A percentile compares a stretch with the other conserved stretches of the same genome.
These are phyloP conservation scores for Hydrophis major DNA, from an alignment of 2,797 vertebrate genomes.

Conservation along the genomic window DNA sequence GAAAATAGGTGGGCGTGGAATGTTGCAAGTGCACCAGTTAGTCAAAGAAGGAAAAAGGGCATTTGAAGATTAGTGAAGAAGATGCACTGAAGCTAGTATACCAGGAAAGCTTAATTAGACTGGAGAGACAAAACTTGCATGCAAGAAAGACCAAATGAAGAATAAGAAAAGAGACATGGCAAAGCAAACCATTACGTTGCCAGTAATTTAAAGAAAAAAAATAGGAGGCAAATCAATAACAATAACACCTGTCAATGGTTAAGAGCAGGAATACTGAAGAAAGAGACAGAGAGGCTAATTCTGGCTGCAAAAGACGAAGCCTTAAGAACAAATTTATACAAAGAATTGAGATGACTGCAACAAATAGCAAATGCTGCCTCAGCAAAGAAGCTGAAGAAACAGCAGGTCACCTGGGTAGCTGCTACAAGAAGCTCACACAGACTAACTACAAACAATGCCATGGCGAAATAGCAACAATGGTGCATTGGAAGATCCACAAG, in stretches of 20 bases:
- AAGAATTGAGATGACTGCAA: not conserved
- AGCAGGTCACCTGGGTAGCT: not conserved
- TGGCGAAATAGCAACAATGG: no score
- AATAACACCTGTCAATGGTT: not conserved
- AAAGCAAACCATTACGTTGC: not conserved
- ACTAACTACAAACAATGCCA: not conserved
- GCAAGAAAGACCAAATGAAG: not conserved
- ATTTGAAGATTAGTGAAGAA: not conserved
- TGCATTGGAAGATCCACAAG: no score
- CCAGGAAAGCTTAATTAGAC: not conserved
- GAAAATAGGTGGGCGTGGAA: not conserved
- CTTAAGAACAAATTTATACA: not conserved
- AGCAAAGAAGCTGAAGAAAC: not conserved
- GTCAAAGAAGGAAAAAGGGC: not conserved
- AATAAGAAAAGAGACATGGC: not conserved
- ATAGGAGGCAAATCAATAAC: no score
- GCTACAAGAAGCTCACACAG: not conserved
- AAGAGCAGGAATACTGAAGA: not conserved
- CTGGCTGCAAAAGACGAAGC: not conserved
- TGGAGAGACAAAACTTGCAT: not conserved
- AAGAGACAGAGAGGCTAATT: not conserved
- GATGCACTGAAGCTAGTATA: not conserved
- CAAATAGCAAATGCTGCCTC: not conserved
- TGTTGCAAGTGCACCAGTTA: not conserved
- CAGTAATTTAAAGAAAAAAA: no score